Base-by-base conservation (phyloP, 2,797 vertebrate species). In the Pipistrellus kuhlii region DNA sequence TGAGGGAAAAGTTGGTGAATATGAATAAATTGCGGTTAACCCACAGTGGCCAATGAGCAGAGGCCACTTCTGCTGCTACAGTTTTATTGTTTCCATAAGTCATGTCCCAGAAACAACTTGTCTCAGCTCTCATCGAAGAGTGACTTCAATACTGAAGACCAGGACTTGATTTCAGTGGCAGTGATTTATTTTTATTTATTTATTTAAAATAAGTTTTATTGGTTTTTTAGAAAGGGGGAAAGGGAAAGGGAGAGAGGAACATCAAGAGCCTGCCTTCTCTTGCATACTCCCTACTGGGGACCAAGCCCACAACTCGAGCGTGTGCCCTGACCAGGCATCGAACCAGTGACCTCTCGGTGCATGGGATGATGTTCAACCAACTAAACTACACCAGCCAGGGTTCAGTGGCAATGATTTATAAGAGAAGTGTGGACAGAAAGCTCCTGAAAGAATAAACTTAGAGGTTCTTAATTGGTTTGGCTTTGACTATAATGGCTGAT, bases 401-500 rank as follows among this genome's bases (percentile, higher is more conserved):
- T 87, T 87, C 72, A 59, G 14, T 21, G 46, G 13, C 35, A 64
- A 3, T 51, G 14, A 59, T 23, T 76, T 87, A 18, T 66, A 44
- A 71, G 11, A 14, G 27, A 48, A 46, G 2, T 57, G 8, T 51
- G 30, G 46, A 35, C 4, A 71, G 38, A 88, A 88, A 85, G 4
- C 64, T 68, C 48, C 88, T 68, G 20, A 86, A 14, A 83, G 62
- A 41, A 66, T 13, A 76, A 83, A 69, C 21, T 84, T 48, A 84
- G 38, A 46, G 25, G 25, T 41, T 84, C 71, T 85, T 90, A 51
- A 59, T 32, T 92, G 55, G 48, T 75, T 75, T 93, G 78, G 25
- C 27, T 90, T 95, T 91, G 86, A 46, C 41, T 35, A 30, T 68
- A 17, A 48, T 59, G 20, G 6, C 17, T 94, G 73, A 87, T 62